phyloP scores from a whole-genome alignment of 2,797 vertebrate genomes.

The Brachyrhaphis roseni region DNA sequence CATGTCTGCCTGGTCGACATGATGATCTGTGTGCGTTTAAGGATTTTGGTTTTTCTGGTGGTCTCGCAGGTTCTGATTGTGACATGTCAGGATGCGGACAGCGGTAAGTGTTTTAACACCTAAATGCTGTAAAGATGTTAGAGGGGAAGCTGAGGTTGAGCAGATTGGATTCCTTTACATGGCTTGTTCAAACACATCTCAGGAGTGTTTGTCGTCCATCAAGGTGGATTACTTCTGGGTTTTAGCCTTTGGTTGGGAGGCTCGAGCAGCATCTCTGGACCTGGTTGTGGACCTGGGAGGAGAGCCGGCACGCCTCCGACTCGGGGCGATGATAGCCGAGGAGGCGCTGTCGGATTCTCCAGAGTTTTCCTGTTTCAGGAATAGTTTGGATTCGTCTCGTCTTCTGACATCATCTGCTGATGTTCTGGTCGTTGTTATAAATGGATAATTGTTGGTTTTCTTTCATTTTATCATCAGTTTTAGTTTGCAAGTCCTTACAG shows the following conservation, averaged over 20 bases:
- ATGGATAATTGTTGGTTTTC: slow-evolving; percentile 13
- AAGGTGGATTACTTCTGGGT: too few species aligned
- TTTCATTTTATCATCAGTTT: slow-evolving; percentile 22
- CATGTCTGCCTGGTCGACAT: slow-evolving; percentile 84
- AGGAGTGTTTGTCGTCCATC: neutral
- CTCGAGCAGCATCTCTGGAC: slow-evolving; percentile 25
- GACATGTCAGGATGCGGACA: slow-evolving; percentile 76
- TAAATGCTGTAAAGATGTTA: slow-evolving; percentile 39
- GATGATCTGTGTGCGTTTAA: slow-evolving; percentile 79
- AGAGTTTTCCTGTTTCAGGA: slow-evolving; percentile 53
- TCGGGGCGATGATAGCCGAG: slow-evolving; percentile 72
- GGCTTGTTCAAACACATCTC: slow-evolving; percentile 8
- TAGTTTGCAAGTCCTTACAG: slow-evolving; percentile 13
- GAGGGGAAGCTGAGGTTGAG: neutral
- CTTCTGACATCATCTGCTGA: slow-evolving; percentile 5
- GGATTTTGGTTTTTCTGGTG: slow-evolving; percentile 81
- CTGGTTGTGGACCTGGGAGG: slow-evolving; percentile 69
- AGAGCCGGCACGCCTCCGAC: slow-evolving; percentile 56
- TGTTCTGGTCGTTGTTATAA: slow-evolving; percentile 11
- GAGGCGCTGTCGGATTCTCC: slow-evolving; percentile 66
- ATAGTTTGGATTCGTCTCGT: slow-evolving; percentile 49
- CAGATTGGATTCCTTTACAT: slow-evolving; percentile 1
- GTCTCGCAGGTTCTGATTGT: slow-evolving; percentile 80
- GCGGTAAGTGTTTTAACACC: slow-evolving; percentile 76
- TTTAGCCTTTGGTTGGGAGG: slow-evolving; percentile 36